Conservation (phyloP, 2,888 invertebrate species). For the Phalera bucephala region DNA sequence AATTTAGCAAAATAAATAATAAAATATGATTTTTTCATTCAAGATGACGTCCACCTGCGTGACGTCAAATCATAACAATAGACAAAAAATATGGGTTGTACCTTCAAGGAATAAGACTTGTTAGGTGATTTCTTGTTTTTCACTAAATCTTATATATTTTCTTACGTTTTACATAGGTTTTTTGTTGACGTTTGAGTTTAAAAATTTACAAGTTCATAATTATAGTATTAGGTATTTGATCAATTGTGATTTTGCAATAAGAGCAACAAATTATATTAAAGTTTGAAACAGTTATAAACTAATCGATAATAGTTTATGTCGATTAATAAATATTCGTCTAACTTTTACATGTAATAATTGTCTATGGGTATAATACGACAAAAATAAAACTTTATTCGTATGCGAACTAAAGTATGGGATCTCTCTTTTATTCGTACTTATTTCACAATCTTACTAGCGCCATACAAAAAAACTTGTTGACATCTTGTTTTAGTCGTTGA, state of each 20-base stretch:
- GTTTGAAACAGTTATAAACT: no score
- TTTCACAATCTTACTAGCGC: constrained; percentile 26
- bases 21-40: constrained; percentile 64
- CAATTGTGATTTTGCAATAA: no score
- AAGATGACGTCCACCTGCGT: constrained; percentile 77
- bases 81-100: constrained; percentile 49
- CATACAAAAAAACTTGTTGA: constrained; percentile 14
- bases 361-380: constrained; percentile 39
- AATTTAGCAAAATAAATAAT: constrained; percentile 67
- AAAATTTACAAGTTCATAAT: not conserved
- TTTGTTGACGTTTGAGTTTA: no score
- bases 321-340: no score
- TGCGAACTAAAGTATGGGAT: constrained; percentile 16
- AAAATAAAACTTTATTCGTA: not conserved
- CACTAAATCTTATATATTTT: no score
- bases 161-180: no score
- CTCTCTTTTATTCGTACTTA: constrained; percentile 40
- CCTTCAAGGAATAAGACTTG: no score
- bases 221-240: no score
- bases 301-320: no score
- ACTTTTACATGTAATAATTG: constrained; percentile 15
- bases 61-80: constrained; percentile 77
- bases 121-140: no score
- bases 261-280: no score
- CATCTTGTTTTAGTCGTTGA: constrained; percentile 26